Base-by-base conservation (phyloP, 2,888 invertebrate species). In the Lasius platythorax region DNA sequence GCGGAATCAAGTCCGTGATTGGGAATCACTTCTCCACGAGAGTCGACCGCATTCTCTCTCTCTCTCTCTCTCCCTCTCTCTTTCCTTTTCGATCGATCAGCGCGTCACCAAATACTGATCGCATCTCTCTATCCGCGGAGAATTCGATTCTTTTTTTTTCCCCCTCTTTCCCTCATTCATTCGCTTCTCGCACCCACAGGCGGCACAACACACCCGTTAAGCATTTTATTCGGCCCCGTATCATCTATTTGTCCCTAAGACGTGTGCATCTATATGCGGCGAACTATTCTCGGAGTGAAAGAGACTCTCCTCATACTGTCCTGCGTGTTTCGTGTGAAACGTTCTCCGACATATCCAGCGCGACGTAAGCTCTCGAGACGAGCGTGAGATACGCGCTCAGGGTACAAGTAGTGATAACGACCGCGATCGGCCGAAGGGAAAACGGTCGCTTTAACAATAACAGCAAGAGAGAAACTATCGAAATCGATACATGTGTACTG, bases 271-370 rank as follows among this genome's bases (percentile, higher is more conserved):
- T 87, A 90, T 91, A 88, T 87, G 86, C 87, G 85, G 85, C 83
- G 81, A 83, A 91, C 92, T 92, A 92, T 92, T 92, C 90, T 91
- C 85, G 91, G 89, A 87, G 86, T 85, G 76, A 88, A 89, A 89
- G 87, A 88, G 83, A 85, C 82, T 85, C 84, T 84, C 83, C 85
- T 84, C 61, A 63, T 79, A 63, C 82, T 78, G 84, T 84, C 75
- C 81, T 73, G 83, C 74, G 84, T 85, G 87, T 89, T 89, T 78
- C 86, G 64, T 82, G 70, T 82, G 70, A 75, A 85, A 73, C 56
- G 11, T 33, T n/a, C 70, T 72, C 64, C 74, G 53, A 70, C 75
- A 64, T 75, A 53, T 61, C 61, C 23, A 67, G 18, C 50, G 12
- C 23, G 66, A 75, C 68, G 68, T 61, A n/a, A 53, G 28, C 58